Evolutionary conservation across 2,797 vertebrate species (phyloP), one percentile per base, ranked within the genome.

Genomic region (Melanitta fusca): DNA sequence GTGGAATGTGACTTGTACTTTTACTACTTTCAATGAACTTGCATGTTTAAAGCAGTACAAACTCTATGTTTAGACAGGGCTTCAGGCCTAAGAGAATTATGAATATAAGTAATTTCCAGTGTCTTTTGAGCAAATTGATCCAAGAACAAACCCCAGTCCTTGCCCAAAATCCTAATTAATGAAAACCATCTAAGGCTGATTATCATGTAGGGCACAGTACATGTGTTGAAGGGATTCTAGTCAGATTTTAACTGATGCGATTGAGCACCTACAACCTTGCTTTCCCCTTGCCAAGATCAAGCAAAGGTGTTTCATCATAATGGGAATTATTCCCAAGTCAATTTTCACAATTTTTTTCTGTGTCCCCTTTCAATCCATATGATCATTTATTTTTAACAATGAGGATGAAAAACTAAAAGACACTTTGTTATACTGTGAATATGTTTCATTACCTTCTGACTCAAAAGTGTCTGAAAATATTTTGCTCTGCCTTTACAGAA

Each of bases 221-320:
- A 72, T 41, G 56, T 85, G 34, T 80, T 84, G 90, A 82, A 95
- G 90, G 20, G 64, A 86, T 93, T 90, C 71, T 77, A 13, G 53
- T 84, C 0, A 6, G 85, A 95, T 94, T 86, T 94, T 86, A 93
- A 77, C 47, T 88, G 88, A 85, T 57, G 49, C 0, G 0, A 90
- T 10, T 89, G 88, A 91, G 75, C 74, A 95, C 89, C 88, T 87
- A 57, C 88, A 95, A 95, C 95, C 95, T 96, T 95, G 80, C 61
- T 94, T 95, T 96, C 91, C 85, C 91, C 91, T 95, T 97, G 91
- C 80, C 1, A 0, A 85, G 71, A 74, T 91, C 68, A 73, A 88
- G 80, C 47, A 96, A 96, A 96, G 85, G 88, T 97, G 90, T 95
- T 96, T 94, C 91, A 94, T 96, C 93, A 85, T 70, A 90, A 94